phyloP scores from a whole-genome alignment of 2,113 vertebrate genomes.

The Sminthopsis crassicaudata region DNA sequence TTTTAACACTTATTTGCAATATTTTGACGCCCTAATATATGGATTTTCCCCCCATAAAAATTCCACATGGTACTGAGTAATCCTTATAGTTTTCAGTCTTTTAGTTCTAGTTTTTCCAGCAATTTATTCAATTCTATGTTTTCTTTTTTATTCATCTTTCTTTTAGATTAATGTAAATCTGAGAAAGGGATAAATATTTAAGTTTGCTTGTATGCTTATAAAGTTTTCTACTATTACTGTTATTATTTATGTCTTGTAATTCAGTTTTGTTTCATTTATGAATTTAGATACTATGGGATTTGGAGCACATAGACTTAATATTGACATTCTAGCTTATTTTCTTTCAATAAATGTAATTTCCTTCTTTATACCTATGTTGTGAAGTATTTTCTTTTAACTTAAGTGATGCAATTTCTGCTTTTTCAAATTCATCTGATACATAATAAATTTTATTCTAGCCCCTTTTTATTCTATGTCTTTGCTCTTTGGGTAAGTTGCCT shows the following conservation, averaged over 20 bases:
- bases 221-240: not conserved
- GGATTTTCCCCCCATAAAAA: not conserved
- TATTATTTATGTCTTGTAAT: not conserved
- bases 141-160: not conserved
- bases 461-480: not conserved
- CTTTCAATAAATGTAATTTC: not conserved
- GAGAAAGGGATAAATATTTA: not conserved
- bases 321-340: not conserved
- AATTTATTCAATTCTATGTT: not conserved
- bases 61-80: not conserved
- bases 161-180: not conserved
- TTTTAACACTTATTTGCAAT: not conserved
- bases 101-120: not conserved
- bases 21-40: not conserved
- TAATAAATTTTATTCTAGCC: not conserved
- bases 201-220: not conserved
- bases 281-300: not conserved
- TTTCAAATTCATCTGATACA: not conserved
- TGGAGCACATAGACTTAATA: not conserved
- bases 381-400: not conserved
- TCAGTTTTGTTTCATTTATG: not conserved
- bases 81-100: not conserved
- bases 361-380: not conserved
- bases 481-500: not conserved
- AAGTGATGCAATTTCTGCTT: not conserved